Percentiles rank a stretch among this genome's conserved stretches.
Conservation (phyloP, 2,113 vertebrate species). For the Chamaea fasciata region DNA sequence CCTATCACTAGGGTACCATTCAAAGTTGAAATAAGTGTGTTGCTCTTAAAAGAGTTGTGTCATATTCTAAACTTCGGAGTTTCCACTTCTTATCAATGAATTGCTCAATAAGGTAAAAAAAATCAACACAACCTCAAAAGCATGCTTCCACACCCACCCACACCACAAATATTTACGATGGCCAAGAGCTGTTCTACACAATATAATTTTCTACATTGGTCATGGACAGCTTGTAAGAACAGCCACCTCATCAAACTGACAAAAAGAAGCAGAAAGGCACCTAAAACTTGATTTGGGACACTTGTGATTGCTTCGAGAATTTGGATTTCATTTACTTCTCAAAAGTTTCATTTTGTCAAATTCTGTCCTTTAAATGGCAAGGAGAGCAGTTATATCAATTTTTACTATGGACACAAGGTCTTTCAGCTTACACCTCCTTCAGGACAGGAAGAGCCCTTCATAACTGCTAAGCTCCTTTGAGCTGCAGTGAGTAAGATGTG, state of each 20-base stretch:
- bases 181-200: background rate
- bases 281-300: background rate
- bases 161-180: background rate
- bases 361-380: background rate
- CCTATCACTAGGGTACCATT: background rate
- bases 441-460: background rate
- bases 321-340: background rate
- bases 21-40: background rate
- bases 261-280: background rate
- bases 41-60: background rate
- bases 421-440: background rate
- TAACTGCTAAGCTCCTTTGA: background rate
- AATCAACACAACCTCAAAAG: background rate
- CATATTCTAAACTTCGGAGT: background rate
- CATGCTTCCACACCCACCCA: background rate
- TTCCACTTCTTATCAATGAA: background rate
- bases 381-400: background rate
- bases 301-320: background rate
- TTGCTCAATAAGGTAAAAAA: background rate
- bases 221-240: background rate
- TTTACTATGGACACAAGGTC: accelerated
- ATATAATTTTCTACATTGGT: background rate
- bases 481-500: background rate
- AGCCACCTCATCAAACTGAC: background rate
- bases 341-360: background rate